A percentile compares a stretch with the other conserved stretches of the same genome.
Evolutionary conservation across 2,113 vertebrate genomes (phyloP).

Genomic region (Vulpes vulpes): DNA sequence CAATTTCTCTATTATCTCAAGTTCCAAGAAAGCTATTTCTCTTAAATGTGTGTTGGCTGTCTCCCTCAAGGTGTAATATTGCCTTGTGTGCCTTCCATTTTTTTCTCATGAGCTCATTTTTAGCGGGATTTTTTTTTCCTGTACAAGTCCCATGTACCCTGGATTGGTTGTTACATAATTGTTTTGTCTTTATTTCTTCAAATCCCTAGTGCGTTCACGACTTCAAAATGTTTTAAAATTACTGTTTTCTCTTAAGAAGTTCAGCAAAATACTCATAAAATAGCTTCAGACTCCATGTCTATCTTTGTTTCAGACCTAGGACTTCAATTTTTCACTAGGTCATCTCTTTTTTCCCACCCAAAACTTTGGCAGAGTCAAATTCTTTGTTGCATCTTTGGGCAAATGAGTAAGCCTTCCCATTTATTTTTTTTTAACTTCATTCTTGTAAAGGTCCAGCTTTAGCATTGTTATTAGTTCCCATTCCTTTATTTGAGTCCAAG

Average conservation of each 20-base stretch:
- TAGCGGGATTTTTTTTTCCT: background rate
- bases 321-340: background rate
- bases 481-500: background rate
- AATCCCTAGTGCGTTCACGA: background rate
- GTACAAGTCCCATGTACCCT: background rate
- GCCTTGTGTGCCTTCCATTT: background rate
- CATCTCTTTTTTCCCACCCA: background rate
- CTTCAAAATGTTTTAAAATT: background rate
- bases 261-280: background rate
- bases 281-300: background rate
- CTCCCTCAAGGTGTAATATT: slow-evolving; percentile 21
- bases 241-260: background rate
- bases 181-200: slow-evolving; percentile 29
- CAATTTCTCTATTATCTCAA: background rate
- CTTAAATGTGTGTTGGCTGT: background rate
- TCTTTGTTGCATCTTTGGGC: background rate
- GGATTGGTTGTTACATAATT: slow-evolving; percentile 20
- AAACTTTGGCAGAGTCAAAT: background rate
- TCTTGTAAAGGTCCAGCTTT: background rate
- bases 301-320: background rate
- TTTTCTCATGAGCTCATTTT: slow-evolving; percentile 51
- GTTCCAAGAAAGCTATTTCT: background rate
- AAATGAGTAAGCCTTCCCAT: background rate
- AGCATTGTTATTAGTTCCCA: background rate
- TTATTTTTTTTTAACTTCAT: background rate